A percentile compares a stretch with the other conserved stretches of the same genome.
These are phyloP conservation scores for Drosophila histrio DNA, from an alignment of 2,888 invertebrate genomes.

Conservation along the genomic window DNA sequence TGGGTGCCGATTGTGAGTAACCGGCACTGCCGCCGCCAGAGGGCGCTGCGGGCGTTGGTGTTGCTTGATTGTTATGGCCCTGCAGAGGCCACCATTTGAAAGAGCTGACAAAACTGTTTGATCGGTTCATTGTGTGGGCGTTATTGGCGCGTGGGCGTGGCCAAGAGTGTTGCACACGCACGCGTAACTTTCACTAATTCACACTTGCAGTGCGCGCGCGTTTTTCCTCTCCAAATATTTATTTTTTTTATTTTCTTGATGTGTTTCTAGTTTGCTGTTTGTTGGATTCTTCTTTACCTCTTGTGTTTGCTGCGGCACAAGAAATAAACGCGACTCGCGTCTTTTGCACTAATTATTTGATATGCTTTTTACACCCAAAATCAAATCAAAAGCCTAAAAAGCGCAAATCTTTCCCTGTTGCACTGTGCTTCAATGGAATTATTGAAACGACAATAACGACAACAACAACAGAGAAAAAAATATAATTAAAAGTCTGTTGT, in stretches of 20 bases:
- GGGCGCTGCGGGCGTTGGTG: conserved; percentile 37
- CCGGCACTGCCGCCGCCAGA: conserved; percentile 42
- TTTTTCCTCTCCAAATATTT: conserved; percentile 13
- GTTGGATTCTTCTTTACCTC: conserved; percentile 21
- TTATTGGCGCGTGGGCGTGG: conserved; percentile 26
- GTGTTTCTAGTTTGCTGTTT: conserved; percentile 17
- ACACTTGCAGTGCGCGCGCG: conserved; percentile 51
- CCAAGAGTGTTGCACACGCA: conserved; percentile 46
- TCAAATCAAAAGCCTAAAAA: conserved; percentile 21
- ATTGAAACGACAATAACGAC: conserved; percentile 3
- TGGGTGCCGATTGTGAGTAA: conserved; percentile 72
- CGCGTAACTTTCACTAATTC: conserved; percentile 62
- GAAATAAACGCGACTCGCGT: conserved; percentile 26
- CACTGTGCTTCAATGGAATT: conserved; percentile 20
- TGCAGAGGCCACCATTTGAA: conserved; percentile 84
- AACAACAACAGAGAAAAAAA: conserved; percentile 14
- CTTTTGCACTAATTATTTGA: conserved; percentile 26
- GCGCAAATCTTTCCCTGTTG: conserved; percentile 23
- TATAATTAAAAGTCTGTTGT: conserved; percentile 33
- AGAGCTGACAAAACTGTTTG: conserved; percentile 83
- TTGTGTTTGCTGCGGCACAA: background rate
- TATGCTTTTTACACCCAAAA: conserved; percentile 9
- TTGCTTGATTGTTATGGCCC: conserved; percentile 73
- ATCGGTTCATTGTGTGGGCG: conserved; percentile 80
- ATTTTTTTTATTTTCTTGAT: conserved; percentile 10